Percentiles rank a stretch among this genome's conserved stretches.
phyloP scores from a whole-genome alignment of 2,888 invertebrate genomes.

The Glyphotaelius pellucidus region DNA sequence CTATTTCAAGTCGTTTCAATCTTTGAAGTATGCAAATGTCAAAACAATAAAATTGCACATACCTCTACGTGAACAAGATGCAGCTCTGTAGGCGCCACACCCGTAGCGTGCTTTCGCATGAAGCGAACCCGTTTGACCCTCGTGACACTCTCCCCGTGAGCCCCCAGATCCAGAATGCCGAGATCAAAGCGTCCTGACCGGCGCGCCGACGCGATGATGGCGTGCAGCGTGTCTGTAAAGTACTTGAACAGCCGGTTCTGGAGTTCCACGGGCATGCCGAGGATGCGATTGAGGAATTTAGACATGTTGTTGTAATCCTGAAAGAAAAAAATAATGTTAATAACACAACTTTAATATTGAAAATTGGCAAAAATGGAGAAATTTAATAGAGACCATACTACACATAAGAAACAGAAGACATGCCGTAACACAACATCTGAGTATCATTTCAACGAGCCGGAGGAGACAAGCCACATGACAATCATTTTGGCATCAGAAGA shows the following conservation, averaged over 20 bases:
- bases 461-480: too few species aligned
- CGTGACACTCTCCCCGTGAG: slow-evolving; percentile 94
- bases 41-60: slow-evolving; percentile 71
- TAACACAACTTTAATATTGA: not conserved
- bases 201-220: slow-evolving; percentile 95
- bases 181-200: slow-evolving; percentile 97
- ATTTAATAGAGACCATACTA: too few species aligned
- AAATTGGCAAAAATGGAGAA: too few species aligned
- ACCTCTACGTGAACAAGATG: slow-evolving; percentile 96
- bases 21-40: too few species aligned
- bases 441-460: too few species aligned
- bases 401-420: too few species aligned
- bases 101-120: slow-evolving; percentile 92
- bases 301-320: slow-evolving; percentile 97
- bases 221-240: slow-evolving; percentile 96
- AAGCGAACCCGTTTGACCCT: slow-evolving; percentile 90
- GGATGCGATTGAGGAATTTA: slow-evolving; percentile 97
- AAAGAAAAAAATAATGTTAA: slow-evolving; percentile 39
- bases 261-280: slow-evolving; percentile 97
- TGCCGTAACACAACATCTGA: too few species aligned
- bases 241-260: slow-evolving; percentile 98
- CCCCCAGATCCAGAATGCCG: slow-evolving; percentile 89
- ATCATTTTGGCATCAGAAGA: too few species aligned
- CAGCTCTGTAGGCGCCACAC: slow-evolving; percentile 94
- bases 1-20: too few species aligned